Evolutionary conservation across 2,113 vertebrate species (phyloP).

Genomic region (Triplophysa siluroides): DNA sequence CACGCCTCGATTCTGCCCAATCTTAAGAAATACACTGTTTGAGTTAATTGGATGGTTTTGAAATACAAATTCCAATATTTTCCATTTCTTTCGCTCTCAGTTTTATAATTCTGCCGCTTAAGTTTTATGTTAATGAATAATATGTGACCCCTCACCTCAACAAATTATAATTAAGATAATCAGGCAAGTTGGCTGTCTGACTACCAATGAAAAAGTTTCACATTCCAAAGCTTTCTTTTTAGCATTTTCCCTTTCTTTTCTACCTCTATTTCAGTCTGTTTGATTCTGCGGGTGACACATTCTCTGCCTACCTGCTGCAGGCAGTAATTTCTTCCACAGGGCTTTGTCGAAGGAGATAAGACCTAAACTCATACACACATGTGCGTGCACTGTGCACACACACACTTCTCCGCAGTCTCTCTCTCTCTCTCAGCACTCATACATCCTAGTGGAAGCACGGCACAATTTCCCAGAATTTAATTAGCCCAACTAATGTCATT

Average conservation of each 20-base stretch:
- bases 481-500: slow-evolving; percentile 50
- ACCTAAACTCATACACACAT: slow-evolving; percentile 38
- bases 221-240: background rate
- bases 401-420: background rate
- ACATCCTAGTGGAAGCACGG: slow-evolving; percentile 32
- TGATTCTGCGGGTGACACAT: slow-evolving; percentile 33
- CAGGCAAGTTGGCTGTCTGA: slow-evolving; percentile 10
- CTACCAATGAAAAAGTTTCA: slow-evolving; percentile 19
- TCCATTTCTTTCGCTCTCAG: background rate
- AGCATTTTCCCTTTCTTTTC: background rate
- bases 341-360: slow-evolving; percentile 45
- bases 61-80: background rate
- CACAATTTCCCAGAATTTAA: slow-evolving; percentile 53
- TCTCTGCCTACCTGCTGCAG: slow-evolving; percentile 38
- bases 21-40: background rate
- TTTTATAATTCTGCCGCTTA: background rate
- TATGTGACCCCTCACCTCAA: slow-evolving; percentile 24
- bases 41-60: slow-evolving; percentile 13
- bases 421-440: slow-evolving; percentile 21
- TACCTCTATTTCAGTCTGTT: slow-evolving; percentile 1
- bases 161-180: slow-evolving; percentile 33
- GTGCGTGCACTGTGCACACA: background rate
- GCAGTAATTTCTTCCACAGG: slow-evolving; percentile 40
- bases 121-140: slow-evolving; percentile 17
- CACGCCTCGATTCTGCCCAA: background rate